phyloP scores from a whole-genome alignment of 2,113 vertebrate species.

The Chloropsis cyanopogon region DNA sequence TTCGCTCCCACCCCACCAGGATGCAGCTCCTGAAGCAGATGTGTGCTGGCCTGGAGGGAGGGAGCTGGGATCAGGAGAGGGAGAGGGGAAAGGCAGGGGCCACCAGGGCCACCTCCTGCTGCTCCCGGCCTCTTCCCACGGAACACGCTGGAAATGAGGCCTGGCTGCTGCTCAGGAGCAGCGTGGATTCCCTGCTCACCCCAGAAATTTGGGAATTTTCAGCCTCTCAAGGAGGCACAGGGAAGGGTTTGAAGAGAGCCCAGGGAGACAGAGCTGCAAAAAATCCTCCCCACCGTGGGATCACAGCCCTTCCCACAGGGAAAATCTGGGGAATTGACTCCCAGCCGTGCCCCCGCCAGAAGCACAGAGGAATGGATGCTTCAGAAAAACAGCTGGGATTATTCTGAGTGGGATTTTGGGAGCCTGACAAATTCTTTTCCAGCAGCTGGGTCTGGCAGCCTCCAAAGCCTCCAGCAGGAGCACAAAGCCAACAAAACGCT shows the following conservation, averaged over 20 bases:
- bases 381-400: background rate
- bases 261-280: background rate
- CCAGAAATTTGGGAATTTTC: background rate
- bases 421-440: background rate
- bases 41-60: background rate
- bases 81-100: background rate
- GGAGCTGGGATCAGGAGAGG: background rate
- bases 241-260: background rate
- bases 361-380: fast-evolving
- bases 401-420: background rate
- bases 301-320: background rate
- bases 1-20: background rate
- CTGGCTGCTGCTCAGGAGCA: background rate
- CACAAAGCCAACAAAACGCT: conserved; percentile 35
- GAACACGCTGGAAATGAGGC: fast-evolving
- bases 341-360: background rate
- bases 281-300: background rate
- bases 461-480: background rate
- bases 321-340: background rate
- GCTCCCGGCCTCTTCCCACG: background rate
- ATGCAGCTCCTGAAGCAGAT: background rate
- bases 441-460: background rate
- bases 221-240: background rate
- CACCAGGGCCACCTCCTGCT: background rate
- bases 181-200: background rate